A percentile compares a stretch with the other conserved stretches of the same genome.
These are phyloP conservation scores for Volucella bombylans DNA, from an alignment of 2,888 invertebrate genomes.

Conservation along the genomic window DNA sequence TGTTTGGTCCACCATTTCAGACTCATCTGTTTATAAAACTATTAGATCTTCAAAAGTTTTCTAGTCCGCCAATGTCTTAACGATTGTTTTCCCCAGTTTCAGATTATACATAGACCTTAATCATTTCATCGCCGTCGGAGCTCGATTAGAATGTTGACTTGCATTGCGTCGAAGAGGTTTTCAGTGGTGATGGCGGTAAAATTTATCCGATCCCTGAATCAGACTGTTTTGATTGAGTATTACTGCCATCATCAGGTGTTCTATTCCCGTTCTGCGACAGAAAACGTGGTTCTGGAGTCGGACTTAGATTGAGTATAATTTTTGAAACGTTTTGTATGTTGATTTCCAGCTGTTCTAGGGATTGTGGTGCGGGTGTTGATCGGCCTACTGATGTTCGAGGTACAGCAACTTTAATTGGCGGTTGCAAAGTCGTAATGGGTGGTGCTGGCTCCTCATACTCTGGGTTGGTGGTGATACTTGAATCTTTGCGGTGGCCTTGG, in stretches of 20 bases:
- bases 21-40: slow-evolving; percentile 53
- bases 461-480: slow-evolving; percentile 65
- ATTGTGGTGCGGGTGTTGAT: slow-evolving; percentile 25
- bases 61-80: slow-evolving; percentile 75
- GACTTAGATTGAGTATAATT: slow-evolving; percentile 80
- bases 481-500: slow-evolving; percentile 72
- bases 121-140: slow-evolving; percentile 81
- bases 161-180: slow-evolving; percentile 76
- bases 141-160: slow-evolving; percentile 79
- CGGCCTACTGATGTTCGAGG: slow-evolving; percentile 31
- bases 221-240: slow-evolving; percentile 79
- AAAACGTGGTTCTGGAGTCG: slow-evolving; percentile 79
- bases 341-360: slow-evolving; percentile 25
- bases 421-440: slow-evolving; percentile 25
- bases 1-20: slow-evolving; percentile 61
- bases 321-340: slow-evolving; percentile 78
- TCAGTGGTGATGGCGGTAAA: slow-evolving; percentile 77
- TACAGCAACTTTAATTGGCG: slow-evolving; percentile 28
- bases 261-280: slow-evolving; percentile 73
- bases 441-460: slow-evolving; percentile 48
- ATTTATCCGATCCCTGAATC: slow-evolving; percentile 81
- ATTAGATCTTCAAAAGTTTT: slow-evolving; percentile 74
- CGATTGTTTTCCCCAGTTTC: slow-evolving; percentile 80
- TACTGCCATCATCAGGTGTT: slow-evolving; percentile 76
- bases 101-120: slow-evolving; percentile 82